phyloP scores from a whole-genome alignment of 2,113 vertebrate genomes.

The Sturnira hondurensis region DNA sequence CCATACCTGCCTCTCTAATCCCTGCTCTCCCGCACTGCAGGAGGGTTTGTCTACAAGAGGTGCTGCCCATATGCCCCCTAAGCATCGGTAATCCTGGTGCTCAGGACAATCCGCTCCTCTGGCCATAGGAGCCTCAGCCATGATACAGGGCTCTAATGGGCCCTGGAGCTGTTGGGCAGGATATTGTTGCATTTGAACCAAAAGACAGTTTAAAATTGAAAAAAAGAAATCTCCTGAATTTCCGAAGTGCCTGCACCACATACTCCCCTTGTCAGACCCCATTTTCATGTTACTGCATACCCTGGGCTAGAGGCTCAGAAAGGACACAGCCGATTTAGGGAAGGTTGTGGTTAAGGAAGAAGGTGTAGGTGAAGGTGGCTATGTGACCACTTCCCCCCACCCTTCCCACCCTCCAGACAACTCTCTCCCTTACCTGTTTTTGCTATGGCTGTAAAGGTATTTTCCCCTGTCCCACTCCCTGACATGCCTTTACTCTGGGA shows the following conservation, averaged over 20 bases:
- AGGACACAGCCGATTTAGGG: constrained; percentile 45
- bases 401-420: constrained; percentile 47
- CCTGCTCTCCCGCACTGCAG: background rate
- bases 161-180: constrained; percentile 28
- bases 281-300: constrained; percentile 58
- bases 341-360: constrained; percentile 50
- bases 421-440: constrained; percentile 50
- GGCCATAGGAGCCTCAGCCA: background rate
- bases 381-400: constrained; percentile 48
- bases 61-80: constrained; percentile 48
- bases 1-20: constrained; percentile 25
- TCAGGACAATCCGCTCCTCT: constrained; percentile 30
- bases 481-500: constrained; percentile 48
- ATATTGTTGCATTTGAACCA: constrained; percentile 67
- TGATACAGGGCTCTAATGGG: constrained; percentile 43
- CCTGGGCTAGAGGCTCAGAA: constrained; percentile 62
- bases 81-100: constrained; percentile 16
- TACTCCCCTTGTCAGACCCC: constrained; percentile 36
- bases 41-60: constrained; percentile 58
- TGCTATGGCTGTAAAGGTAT: constrained; percentile 71
- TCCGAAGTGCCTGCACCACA: constrained; percentile 75
- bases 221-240: constrained; percentile 67
- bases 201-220: constrained; percentile 60
- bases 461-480: constrained; percentile 48
- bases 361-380: constrained; percentile 51